Conservation (phyloP, 2,888 invertebrate genomes). For the Augochlorella aurata region DNA sequence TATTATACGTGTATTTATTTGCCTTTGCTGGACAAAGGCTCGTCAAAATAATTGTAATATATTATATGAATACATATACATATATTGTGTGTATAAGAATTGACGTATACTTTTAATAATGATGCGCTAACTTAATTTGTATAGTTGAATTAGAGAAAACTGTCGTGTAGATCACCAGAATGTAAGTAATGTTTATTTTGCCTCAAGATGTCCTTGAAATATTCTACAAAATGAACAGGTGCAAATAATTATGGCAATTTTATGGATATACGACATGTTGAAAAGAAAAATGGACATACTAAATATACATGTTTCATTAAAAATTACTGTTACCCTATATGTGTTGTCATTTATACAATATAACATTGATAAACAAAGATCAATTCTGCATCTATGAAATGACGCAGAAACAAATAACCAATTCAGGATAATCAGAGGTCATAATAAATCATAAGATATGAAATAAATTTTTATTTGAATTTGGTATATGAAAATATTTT, state of each 20-base stretch:
- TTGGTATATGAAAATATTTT: background rate
- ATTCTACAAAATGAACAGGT: slow-evolving; percentile 1
- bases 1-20: slow-evolving; percentile 56
- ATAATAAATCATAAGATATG: background rate
- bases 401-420: background rate
- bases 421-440: background rate
- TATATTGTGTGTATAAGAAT: slow-evolving; percentile 43
- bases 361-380: background rate
- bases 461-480: background rate
- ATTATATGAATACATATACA: slow-evolving; percentile 44
- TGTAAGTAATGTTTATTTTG: slow-evolving; percentile 35
- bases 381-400: background rate
- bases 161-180: slow-evolving; percentile 24
- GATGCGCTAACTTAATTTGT: slow-evolving; percentile 36
- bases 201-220: slow-evolving; percentile 12
- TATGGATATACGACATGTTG: slow-evolving; percentile 26
- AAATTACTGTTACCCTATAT: slow-evolving; percentile 47
- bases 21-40: slow-evolving; percentile 65
- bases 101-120: slow-evolving; percentile 57
- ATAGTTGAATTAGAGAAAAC: slow-evolving; percentile 24
- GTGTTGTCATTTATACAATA: slow-evolving; percentile 38
- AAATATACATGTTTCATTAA: slow-evolving; percentile 51
- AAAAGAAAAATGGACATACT: slow-evolving; percentile 34
- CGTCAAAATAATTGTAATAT: slow-evolving; percentile 49
- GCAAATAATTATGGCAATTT: slow-evolving; percentile 22